Conservation (phyloP, 2,113 vertebrate species). For the Equus przewalskii region DNA sequence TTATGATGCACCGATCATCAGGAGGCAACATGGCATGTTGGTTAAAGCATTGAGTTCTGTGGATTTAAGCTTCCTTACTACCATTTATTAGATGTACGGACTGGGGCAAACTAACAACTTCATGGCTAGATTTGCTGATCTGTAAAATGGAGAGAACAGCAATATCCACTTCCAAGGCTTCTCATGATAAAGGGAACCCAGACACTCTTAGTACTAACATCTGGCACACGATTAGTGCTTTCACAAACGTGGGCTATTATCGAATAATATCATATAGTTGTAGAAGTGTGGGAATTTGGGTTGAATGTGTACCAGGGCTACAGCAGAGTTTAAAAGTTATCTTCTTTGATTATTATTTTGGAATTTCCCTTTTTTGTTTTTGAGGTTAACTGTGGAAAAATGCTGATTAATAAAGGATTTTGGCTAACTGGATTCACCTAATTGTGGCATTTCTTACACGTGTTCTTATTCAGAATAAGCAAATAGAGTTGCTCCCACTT, state of each 20-base stretch:
- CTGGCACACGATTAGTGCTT: background rate
- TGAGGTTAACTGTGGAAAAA: background rate
- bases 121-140: background rate
- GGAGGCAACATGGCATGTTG: background rate
- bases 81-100: background rate
- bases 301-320: background rate
- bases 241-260: background rate
- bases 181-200: background rate
- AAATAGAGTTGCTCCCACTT: background rate
- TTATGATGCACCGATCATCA: background rate
- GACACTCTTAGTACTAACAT: background rate
- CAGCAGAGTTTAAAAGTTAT: background rate
- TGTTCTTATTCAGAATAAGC: background rate
- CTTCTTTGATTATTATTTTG: conserved; percentile 27
- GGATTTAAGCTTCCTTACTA: background rate
- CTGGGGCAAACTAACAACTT: background rate
- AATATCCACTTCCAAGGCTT: background rate
- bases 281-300: background rate
- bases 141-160: background rate
- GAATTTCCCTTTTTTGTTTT: background rate
- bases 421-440: background rate
- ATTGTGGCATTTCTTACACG: background rate
- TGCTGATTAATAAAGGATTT: background rate
- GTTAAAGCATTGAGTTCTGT: background rate
- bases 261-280: background rate